phyloP scores from a whole-genome alignment of 2,888 invertebrate genomes.

The Chironomus riparius region DNA sequence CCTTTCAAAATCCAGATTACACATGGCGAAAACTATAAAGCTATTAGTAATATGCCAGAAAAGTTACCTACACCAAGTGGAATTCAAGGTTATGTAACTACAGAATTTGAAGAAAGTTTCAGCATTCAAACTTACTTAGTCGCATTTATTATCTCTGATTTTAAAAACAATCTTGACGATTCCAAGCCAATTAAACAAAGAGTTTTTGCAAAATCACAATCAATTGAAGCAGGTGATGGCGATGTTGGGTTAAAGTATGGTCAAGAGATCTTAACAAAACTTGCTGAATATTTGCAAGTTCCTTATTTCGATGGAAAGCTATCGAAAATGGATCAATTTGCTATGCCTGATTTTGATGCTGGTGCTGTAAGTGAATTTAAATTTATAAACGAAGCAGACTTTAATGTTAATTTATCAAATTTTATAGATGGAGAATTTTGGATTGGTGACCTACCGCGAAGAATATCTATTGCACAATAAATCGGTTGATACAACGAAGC shows the following conservation, averaged over 20 bases:
- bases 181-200: slow-evolving; percentile 32
- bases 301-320: slow-evolving; percentile 50
- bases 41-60: slow-evolving; percentile 23
- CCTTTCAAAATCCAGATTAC: slow-evolving; percentile 11
- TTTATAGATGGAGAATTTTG: slow-evolving; percentile 42
- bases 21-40: not conserved
- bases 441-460: slow-evolving; percentile 68
- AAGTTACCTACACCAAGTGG: slow-evolving; percentile 28
- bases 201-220: slow-evolving; percentile 37
- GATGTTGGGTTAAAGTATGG: slow-evolving; percentile 65
- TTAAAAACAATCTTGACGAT: slow-evolving; percentile 35
- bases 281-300: slow-evolving; percentile 63
- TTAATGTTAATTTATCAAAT: not conserved
- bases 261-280: slow-evolving; percentile 55
- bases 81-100: slow-evolving; percentile 31
- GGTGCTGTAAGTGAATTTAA: slow-evolving; percentile 66
- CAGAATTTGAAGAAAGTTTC: slow-evolving; percentile 42
- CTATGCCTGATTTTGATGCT: slow-evolving; percentile 72
- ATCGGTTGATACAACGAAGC: slow-evolving; percentile 42
- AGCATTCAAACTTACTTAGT: slow-evolving; percentile 71
- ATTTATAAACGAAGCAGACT: not conserved
- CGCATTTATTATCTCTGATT: slow-evolving; percentile 64
- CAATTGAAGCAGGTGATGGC: slow-evolving; percentile 40
- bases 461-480: slow-evolving; percentile 37
- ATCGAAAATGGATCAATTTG: slow-evolving; percentile 79